These are phyloP conservation scores for Masticophis lateralis DNA, from an alignment of 2,797 vertebrate genomes.

Conservation along the genomic window DNA sequence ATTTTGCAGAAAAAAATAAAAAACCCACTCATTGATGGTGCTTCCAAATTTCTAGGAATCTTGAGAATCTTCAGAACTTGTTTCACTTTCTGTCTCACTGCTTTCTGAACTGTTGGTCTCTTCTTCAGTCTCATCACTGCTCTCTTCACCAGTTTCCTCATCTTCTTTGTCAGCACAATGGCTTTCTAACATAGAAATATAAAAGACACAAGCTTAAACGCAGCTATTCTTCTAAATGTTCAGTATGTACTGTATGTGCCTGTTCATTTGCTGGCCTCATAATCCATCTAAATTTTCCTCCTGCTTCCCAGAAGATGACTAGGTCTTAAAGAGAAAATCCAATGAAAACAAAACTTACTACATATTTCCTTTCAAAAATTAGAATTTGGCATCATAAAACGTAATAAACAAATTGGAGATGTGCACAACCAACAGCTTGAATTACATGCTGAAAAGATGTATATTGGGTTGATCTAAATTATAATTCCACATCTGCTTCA, in stretches of 20 bases:
- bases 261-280: background rate
- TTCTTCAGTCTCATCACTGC: slow-evolving; percentile 29
- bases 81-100: slow-evolving; percentile 48
- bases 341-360: background rate
- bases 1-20: slow-evolving; percentile 7
- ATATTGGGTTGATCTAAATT: background rate
- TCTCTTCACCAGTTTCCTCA: slow-evolving; percentile 51
- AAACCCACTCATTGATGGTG: background rate
- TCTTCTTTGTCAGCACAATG: slow-evolving; percentile 43
- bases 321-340: background rate
- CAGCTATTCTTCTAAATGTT: background rate
- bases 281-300: background rate
- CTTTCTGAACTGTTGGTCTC: slow-evolving; percentile 49
- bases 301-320: background rate
- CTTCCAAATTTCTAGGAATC: slow-evolving; percentile 32
- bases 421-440: background rate
- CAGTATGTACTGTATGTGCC: background rate
- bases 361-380: background rate
- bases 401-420: no score
- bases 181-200: slow-evolving; percentile 55
- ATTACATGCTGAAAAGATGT: background rate
- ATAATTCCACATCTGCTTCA: background rate
- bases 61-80: slow-evolving; percentile 59
- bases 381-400: background rate
- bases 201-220: background rate